These are phyloP conservation scores for Lanius ludovicianus DNA, from an alignment of 2,113 vertebrate genomes.

Conservation along the genomic window DNA sequence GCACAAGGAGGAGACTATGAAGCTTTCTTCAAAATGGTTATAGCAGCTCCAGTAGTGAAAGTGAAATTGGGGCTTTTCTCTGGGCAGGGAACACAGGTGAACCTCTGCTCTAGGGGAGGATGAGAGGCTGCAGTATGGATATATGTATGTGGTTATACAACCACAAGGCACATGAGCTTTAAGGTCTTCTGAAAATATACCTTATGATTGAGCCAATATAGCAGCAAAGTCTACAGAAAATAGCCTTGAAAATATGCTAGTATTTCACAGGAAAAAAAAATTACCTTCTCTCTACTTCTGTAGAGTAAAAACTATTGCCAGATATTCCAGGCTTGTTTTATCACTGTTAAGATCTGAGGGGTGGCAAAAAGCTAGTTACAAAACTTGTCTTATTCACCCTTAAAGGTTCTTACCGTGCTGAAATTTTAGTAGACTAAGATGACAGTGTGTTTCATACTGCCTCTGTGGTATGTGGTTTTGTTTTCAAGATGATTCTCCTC, in stretches of 20 bases:
- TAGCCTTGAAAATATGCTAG: background rate
- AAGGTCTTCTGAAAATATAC: background rate
- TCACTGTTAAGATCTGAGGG: background rate
- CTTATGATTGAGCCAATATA: background rate
- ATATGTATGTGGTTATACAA: background rate
- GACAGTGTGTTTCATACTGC: background rate
- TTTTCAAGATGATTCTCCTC: conserved; percentile 88
- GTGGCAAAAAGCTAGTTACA: background rate
- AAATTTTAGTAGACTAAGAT: background rate
- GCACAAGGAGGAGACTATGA: background rate
- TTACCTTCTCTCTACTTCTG: background rate
- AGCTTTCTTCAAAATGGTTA: background rate
- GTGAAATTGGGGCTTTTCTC: background rate
- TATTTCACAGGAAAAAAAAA: background rate
- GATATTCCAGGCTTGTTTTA: background rate
- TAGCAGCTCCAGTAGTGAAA: background rate
- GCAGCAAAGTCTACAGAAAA: background rate
- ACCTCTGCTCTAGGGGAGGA: background rate
- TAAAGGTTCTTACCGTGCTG: background rate
- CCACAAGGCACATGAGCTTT: background rate
- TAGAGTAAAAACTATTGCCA: background rate
- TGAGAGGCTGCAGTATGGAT: background rate
- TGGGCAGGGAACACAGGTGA: background rate
- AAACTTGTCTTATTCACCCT: background rate
- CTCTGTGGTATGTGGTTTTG: background rate